A percentile compares a stretch with the other conserved stretches of the same genome.
phyloP scores from a whole-genome alignment of 2,113 vertebrate species.

The Alosa alosa region DNA sequence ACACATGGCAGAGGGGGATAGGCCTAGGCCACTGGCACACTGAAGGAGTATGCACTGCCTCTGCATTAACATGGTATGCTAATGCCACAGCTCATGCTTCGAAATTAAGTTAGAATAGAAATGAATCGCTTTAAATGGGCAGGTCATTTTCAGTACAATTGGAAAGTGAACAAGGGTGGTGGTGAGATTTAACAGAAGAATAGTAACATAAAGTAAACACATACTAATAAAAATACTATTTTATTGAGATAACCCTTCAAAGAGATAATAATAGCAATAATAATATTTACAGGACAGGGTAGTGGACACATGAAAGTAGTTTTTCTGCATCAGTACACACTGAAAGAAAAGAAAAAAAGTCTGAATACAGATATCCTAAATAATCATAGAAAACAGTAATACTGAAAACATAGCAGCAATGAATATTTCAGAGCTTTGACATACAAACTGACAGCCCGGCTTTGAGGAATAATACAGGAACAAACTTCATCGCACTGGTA shows the following conservation, averaged over 20 bases:
- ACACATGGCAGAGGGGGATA: too few species aligned
- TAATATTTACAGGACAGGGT: conserved; percentile 56
- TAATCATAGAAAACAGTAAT: conserved; percentile 45
- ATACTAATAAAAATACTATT: conserved; percentile 71
- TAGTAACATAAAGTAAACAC: conserved; percentile 17
- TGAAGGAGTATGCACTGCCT: neutral
- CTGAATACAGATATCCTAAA: conserved; percentile 15
- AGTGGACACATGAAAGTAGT: neutral
- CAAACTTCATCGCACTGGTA: neutral
- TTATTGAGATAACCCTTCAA: conserved; percentile 69
- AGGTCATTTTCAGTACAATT: neutral
- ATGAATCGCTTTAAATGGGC: neutral
- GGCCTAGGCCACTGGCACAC: neutral
- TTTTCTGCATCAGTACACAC: neutral
- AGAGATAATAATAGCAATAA: conserved; percentile 42
- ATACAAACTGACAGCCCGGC: neutral
- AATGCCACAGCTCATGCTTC: neutral
- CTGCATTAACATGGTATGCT: neutral
- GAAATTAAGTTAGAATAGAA: neutral
- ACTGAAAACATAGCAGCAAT: conserved; percentile 58
- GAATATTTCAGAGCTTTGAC: conserved; percentile 4
- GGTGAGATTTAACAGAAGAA: neutral
- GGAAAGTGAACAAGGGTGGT: neutral
- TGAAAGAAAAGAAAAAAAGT: neutral
- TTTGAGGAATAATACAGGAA: conserved; percentile 2